These are phyloP conservation scores for Thelaira solivaga DNA, from an alignment of 2,888 invertebrate species.

Conservation along the genomic window DNA sequence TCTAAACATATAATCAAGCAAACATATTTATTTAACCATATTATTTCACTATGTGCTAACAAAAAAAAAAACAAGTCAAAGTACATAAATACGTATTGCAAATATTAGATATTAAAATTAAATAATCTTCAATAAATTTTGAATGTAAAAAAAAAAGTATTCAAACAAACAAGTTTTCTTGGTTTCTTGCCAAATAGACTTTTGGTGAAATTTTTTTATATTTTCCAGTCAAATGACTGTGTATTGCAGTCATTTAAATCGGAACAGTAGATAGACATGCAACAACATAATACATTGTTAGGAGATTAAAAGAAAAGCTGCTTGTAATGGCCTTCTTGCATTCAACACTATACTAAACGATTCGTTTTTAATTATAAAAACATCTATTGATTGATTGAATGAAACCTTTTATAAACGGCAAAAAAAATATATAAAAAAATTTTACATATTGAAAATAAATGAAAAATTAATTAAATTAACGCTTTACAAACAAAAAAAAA, in stretches of 20 bases:
- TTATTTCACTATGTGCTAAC: slow-evolving; percentile 11
- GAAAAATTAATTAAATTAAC: slow-evolving; percentile 78
- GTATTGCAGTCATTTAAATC: background rate
- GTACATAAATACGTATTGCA: background rate
- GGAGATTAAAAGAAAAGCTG: slow-evolving; percentile 46
- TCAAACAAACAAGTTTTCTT: slow-evolving; percentile 36
- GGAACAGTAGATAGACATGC: slow-evolving; percentile 5
- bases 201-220: background rate
- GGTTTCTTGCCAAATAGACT: slow-evolving; percentile 28
- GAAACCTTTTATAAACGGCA: slow-evolving; percentile 63
- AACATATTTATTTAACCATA: background rate
- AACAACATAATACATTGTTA: slow-evolving; percentile 4
- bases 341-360: slow-evolving; percentile 7
- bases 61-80: background rate
- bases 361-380: slow-evolving; percentile 8
- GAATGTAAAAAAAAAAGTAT: slow-evolving; percentile 38
- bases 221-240: background rate
- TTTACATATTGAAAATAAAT: slow-evolving; percentile 75
- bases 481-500: slow-evolving; percentile 61
- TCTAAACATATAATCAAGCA: slow-evolving; percentile 40
- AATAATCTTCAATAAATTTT: slow-evolving; percentile 46
- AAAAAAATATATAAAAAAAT: slow-evolving; percentile 70
- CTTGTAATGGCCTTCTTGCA: slow-evolving; percentile 44
- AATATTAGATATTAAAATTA: slow-evolving; percentile 12
- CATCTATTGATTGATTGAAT: slow-evolving; percentile 40